phyloP scores from a whole-genome alignment of 2,888 invertebrate genomes.

The Limenitis camilla region DNA sequence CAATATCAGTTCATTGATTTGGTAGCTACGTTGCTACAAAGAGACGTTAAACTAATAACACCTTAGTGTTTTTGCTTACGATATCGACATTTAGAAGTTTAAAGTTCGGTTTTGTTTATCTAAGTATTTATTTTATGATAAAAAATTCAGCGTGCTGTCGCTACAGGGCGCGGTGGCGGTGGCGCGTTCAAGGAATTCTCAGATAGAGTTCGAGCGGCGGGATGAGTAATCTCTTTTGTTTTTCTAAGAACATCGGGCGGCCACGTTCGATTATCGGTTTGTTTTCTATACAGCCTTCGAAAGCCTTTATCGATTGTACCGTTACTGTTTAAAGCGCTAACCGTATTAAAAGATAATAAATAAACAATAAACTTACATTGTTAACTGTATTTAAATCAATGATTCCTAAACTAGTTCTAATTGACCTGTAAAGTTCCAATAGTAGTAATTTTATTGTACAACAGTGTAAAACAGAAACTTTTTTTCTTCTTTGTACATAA shows the following conservation, averaged over 20 bases:
- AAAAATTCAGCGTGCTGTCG: conserved; percentile 39
- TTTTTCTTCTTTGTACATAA: no score
- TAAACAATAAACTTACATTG: no score
- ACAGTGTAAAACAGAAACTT: no score
- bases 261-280: conserved; percentile 56
- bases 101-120: not conserved
- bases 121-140: conserved; percentile 8
- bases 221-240: conserved; percentile 74
- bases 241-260: conserved; percentile 56
- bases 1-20: no score
- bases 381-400: no score
- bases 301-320: conserved; percentile 5
- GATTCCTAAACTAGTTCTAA: no score
- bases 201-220: conserved; percentile 68
- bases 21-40: no score
- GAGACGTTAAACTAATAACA: no score
- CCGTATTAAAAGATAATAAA: no score
- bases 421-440: no score
- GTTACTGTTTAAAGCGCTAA: not conserved
- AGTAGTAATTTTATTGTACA: no score
- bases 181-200: conserved; percentile 63
- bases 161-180: conserved; percentile 47
- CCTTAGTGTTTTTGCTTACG: not conserved
- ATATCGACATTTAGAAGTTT: not conserved
- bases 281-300: conserved; percentile 35